phyloP scores from a whole-genome alignment of 2,888 invertebrate species.

The Hypsopygia costalis region DNA sequence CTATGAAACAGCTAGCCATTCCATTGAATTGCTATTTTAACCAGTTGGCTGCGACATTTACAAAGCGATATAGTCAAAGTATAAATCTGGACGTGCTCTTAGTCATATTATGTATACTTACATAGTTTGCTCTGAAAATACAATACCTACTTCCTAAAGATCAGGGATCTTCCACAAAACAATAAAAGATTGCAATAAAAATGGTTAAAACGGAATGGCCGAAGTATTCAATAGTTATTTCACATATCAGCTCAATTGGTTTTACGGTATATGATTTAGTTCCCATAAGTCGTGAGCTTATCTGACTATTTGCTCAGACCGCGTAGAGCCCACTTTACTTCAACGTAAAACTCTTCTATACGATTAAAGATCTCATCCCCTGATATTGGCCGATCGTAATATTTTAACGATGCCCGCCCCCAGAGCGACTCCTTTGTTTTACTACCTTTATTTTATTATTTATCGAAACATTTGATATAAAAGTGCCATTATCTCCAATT shows the following conservation, averaged over 20 bases:
- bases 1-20: too few species aligned
- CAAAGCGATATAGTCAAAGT: too few species aligned
- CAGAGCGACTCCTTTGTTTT: conserved; percentile 64
- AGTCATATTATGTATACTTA: too few species aligned
- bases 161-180: too few species aligned
- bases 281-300: conserved; percentile 45
- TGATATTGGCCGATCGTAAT: conserved; percentile 75
- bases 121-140: too few species aligned
- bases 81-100: too few species aligned
- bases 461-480: conserved; percentile 72
- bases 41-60: too few species aligned
- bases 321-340: conserved; percentile 44
- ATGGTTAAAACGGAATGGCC: too few species aligned
- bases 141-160: too few species aligned
- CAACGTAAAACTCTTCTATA: conserved; percentile 55
- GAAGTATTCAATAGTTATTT: too few species aligned
- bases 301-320: conserved; percentile 46
- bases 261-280: conserved; percentile 55
- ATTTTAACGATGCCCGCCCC: conserved; percentile 69
- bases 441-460: conserved; percentile 72
- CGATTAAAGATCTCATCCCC: conserved; percentile 73
- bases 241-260: conserved; percentile 39
- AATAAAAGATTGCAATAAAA: too few species aligned
- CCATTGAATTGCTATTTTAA: too few species aligned
- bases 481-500: conserved; percentile 61